Evolutionary conservation across 2,888 invertebrate species (phyloP).

Genomic region (Trissolcus japonicus): DNA sequence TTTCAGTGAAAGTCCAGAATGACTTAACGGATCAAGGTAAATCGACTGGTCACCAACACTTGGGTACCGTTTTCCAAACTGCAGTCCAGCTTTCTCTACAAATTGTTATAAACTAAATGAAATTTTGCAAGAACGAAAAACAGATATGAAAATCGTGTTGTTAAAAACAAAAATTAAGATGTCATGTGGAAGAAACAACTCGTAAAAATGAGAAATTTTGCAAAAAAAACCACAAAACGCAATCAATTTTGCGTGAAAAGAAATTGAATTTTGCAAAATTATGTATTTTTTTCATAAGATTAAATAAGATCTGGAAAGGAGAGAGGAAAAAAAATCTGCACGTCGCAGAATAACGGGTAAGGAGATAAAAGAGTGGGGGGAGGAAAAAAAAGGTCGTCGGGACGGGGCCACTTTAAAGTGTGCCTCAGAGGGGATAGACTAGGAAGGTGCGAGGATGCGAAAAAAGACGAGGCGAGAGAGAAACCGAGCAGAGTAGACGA

Average conservation of each 20-base stretch:
- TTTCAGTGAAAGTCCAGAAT: background rate
- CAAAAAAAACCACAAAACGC: too few relatives aligned
- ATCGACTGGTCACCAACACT: constrained; percentile 3
- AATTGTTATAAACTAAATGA: too few relatives aligned
- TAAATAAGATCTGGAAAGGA: background rate
- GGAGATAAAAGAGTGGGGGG: background rate
- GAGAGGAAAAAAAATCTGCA: constrained; percentile 12
- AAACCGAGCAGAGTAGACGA: constrained; percentile 63
- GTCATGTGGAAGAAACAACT: too few relatives aligned
- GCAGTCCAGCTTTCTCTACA: too few relatives aligned
- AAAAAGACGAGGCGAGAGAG: constrained; percentile 31
- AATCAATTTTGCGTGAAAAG: too few relatives aligned
- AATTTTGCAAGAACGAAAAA: background rate
- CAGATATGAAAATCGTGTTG: too few relatives aligned
- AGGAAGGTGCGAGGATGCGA: constrained; percentile 52
- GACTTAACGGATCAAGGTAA: background rate
- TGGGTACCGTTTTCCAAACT: too few relatives aligned
- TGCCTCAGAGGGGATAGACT: constrained; percentile 38
- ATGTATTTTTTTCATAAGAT: too few relatives aligned
- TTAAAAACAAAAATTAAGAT: too few relatives aligned
- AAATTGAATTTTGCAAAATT: too few relatives aligned
- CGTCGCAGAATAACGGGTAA: constrained; percentile 26
- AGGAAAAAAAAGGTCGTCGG: constrained; percentile 15
- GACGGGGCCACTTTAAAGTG: constrained; percentile 39
- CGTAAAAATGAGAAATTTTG: too few relatives aligned